A percentile compares a stretch with the other conserved stretches of the same genome.
Evolutionary conservation across 1,140 invertebrate species (phyloP).

Genomic region (Hyphantria cunea): DNA sequence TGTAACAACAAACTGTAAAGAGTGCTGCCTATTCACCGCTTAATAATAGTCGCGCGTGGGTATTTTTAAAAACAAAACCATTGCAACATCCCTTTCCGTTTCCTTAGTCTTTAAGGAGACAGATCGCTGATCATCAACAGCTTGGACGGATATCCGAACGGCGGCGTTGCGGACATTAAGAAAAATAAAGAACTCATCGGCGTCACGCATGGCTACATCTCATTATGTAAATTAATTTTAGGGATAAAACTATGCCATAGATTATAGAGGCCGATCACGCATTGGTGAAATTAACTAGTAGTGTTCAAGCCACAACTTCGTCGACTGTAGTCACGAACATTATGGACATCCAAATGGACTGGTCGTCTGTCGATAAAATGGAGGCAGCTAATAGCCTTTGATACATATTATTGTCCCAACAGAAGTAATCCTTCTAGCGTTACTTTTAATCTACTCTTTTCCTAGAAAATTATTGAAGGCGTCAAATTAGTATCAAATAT

Average conservation of each 20-base stretch:
- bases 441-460: no score
- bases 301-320: no score
- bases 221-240: neutral
- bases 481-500: no score
- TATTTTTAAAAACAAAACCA: conserved; percentile 39
- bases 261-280: no score
- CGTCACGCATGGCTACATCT: neutral
- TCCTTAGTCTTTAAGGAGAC: conserved; percentile 29
- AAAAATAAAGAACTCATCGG: neutral
- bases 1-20: conserved; percentile 32
- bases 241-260: neutral
- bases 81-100: conserved; percentile 49
- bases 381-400: no score
- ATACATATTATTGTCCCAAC: no score
- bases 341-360: no score
- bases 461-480: no score
- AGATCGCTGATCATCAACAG: conserved; percentile 44
- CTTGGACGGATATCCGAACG: conserved; percentile 37
- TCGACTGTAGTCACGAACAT: neutral
- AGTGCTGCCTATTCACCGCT: conserved; percentile 27
- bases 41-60: conserved; percentile 25
- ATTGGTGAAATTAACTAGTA: neutral
- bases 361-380: no score
- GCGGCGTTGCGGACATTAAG: neutral
- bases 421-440: no score